phyloP scores from a whole-genome alignment of 1,140 invertebrate species.

The Paralvinella palmiformis region DNA sequence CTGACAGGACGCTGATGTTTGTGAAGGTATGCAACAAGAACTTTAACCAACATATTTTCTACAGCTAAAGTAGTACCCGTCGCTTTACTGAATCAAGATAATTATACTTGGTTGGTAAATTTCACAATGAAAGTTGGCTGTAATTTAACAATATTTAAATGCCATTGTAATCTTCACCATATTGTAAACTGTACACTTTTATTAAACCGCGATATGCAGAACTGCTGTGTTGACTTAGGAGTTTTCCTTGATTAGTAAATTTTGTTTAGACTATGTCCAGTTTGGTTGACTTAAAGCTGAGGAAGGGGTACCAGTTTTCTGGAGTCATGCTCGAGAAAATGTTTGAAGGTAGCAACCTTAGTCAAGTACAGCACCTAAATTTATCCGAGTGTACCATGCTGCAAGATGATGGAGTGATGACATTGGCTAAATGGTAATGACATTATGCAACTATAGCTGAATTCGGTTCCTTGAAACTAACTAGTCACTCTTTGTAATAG shows the following conservation, averaged over 20 bases:
- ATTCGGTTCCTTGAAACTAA: too few species aligned
- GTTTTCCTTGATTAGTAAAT: neutral
- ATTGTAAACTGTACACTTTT: neutral
- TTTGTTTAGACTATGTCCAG: neutral
- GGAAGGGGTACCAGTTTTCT: neutral
- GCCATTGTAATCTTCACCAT: neutral
- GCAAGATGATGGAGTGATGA: neutral
- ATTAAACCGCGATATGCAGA: too few species aligned
- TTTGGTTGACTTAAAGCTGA: neutral
- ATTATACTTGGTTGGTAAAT: neutral
- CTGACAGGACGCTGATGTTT: neutral
- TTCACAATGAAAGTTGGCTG: neutral
- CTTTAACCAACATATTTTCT: too few species aligned
- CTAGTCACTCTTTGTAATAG: too few species aligned
- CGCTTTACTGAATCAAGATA: neutral
- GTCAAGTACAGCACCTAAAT: neutral
- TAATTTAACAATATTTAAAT: neutral
- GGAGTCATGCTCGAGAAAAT: neutral
- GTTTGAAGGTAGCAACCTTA: neutral
- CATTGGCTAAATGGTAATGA: slow-evolving; percentile 1
- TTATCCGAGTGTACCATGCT: neutral
- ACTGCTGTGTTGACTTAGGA: neutral
- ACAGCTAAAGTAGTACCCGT: neutral
- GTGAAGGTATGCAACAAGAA: neutral
- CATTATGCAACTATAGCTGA: too few species aligned